These are phyloP conservation scores for Globodera rostochiensis DNA, from an alignment of 1,140 invertebrate genomes.

Conservation along the genomic window DNA sequence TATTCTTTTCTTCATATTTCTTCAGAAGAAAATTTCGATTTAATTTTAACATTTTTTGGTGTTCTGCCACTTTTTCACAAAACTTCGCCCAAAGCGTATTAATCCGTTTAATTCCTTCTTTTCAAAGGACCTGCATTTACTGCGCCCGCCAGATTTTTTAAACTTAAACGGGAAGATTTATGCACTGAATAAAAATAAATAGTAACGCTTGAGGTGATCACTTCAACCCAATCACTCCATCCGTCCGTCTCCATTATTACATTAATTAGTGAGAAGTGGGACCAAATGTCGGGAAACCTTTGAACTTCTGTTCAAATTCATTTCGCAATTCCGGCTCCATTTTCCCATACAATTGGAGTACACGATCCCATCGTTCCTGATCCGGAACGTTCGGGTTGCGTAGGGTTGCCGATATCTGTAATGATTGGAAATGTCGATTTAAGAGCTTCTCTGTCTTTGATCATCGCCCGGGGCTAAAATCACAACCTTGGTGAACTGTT, in stretches of 20 bases:
- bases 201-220: too few species aligned
- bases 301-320: conserved; percentile 49
- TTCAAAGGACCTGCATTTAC: too few species aligned
- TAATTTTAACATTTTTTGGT: background rate
- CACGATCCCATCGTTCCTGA: conserved; percentile 43
- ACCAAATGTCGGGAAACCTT: conserved; percentile 28
- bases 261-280: background rate
- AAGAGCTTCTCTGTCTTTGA: too few species aligned
- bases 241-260: background rate
- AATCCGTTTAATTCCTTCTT: too few species aligned
- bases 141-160: too few species aligned
- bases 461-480: background rate
- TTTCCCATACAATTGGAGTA: conserved; percentile 40
- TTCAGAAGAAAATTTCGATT: background rate
- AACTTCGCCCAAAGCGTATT: too few species aligned
- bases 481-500: conserved; percentile 49
- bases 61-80: background rate
- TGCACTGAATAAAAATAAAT: too few species aligned
- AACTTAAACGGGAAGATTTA: too few species aligned
- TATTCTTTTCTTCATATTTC: too few species aligned
- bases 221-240: too few species aligned
- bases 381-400: conserved; percentile 42
- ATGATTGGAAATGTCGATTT: background rate
- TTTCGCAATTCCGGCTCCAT: conserved; percentile 42
- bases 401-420: conserved; percentile 45